Conservation (phyloP, 2,797 vertebrate species). For the Trachurus trachurus region DNA sequence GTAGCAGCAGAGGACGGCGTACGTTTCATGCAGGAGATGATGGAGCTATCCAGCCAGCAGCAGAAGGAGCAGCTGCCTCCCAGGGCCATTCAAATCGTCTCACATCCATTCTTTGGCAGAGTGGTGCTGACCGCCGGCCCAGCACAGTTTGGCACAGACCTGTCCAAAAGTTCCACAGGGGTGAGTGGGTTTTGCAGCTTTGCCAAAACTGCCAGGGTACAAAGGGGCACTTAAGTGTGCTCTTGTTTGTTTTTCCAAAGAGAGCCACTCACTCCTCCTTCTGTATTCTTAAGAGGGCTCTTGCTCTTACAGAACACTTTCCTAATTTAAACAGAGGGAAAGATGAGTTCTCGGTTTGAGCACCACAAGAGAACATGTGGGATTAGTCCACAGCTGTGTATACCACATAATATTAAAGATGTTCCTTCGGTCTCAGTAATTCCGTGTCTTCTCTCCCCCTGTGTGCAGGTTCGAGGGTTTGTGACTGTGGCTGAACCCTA, state of each 20-base stretch:
- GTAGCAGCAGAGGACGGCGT: slow-evolving; percentile 97
- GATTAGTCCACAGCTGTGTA: background rate
- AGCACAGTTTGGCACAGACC: slow-evolving; percentile 96
- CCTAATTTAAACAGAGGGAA: slow-evolving; percentile 11
- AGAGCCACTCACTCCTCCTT: slow-evolving; percentile 10
- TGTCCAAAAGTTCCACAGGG: slow-evolving; percentile 95
- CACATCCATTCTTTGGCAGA: slow-evolving; percentile 96
- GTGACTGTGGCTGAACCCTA: slow-evolving; percentile 95
- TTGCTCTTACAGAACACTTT: slow-evolving; percentile 31
- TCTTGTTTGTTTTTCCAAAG: slow-evolving; percentile 39
- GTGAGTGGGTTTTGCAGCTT: slow-evolving; percentile 80
- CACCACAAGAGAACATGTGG: background rate
- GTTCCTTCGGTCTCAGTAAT: background rate
- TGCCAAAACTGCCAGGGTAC: slow-evolving; percentile 25
- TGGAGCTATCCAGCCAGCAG: slow-evolving; percentile 98
- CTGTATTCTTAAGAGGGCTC: slow-evolving; percentile 28
- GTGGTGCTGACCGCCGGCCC: slow-evolving; percentile 98
- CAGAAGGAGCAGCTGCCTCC: slow-evolving; percentile 99
- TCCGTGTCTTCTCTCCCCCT: background rate
- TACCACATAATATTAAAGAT: background rate
- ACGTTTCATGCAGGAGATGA: slow-evolving; percentile 99
- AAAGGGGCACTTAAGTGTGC: slow-evolving; percentile 17
- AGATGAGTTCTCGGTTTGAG: background rate
- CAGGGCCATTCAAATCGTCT: slow-evolving; percentile 96
- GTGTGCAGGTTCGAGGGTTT: slow-evolving; percentile 92